phyloP scores from a whole-genome alignment of 2,113 vertebrate species.

The Gallinago paraguaiae region DNA sequence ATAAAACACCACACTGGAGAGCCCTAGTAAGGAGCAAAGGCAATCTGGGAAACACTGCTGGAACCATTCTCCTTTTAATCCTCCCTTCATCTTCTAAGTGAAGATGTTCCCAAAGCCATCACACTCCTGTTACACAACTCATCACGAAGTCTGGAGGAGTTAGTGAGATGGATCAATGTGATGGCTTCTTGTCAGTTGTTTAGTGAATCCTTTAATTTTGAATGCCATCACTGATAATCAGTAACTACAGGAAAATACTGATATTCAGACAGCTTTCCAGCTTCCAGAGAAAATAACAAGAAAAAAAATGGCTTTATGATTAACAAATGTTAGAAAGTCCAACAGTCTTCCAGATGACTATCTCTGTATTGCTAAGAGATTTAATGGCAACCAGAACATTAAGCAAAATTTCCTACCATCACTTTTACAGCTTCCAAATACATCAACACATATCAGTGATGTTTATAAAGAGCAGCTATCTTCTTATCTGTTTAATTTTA shows the following conservation, averaged over 20 bases:
- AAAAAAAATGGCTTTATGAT: not conserved
- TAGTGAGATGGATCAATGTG: not conserved
- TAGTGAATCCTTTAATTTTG: not conserved
- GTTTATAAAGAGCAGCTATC: not conserved
- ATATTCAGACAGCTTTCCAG: not conserved
- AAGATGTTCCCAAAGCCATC: not conserved
- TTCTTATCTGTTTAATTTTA: not conserved
- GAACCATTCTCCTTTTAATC: not conserved
- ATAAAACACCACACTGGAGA: not conserved
- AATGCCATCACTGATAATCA: not conserved
- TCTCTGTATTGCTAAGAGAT: not conserved
- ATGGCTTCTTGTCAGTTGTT: not conserved
- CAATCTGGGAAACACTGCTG: not conserved
- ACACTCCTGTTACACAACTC: not conserved
- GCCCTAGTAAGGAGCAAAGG: not conserved
- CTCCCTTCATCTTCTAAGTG: not conserved
- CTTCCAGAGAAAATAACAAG: not conserved
- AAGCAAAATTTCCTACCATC: not conserved
- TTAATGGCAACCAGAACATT: not conserved
- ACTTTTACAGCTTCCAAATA: not conserved
- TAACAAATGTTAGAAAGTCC: not conserved
- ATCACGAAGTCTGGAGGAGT: not conserved
- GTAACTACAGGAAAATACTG: not conserved
- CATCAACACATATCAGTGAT: not conserved
- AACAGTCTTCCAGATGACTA: not conserved